Evolutionary conservation across 1,140 invertebrate genomes (phyloP).

Genomic region (Procambarus virginalis): DNA sequence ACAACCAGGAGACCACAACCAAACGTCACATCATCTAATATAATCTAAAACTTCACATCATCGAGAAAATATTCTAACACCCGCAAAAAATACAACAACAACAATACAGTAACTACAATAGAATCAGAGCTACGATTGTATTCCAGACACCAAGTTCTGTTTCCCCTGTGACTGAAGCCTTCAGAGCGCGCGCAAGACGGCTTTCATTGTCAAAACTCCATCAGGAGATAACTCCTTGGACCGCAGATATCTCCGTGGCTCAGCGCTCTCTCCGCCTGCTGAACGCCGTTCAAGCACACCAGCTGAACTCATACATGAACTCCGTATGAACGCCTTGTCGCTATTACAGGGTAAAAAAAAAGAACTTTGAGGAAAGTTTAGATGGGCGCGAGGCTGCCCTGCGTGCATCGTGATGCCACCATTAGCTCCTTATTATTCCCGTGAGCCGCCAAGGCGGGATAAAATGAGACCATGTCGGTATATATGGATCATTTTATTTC

Average conservation of each 20-base stretch:
- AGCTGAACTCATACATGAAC: constrained; percentile 14
- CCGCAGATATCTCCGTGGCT: not conserved
- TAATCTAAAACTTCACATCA: too few species aligned
- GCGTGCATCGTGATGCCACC: constrained; percentile 45
- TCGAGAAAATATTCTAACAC: too few species aligned
- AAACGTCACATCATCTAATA: too few species aligned
- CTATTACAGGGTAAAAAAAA: constrained; percentile 22
- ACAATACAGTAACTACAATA: too few species aligned
- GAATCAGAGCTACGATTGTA: too few species aligned
- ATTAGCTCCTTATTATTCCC: constrained; percentile 65
- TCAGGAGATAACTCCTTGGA: too few species aligned
- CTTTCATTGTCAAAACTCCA: too few species aligned
- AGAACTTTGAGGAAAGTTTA: not conserved
- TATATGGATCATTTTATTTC: not conserved
- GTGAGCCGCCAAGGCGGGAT: not conserved
- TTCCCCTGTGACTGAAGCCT: too few species aligned
- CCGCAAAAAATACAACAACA: too few species aligned
- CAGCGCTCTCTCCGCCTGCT: not conserved
- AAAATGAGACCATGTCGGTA: not conserved
- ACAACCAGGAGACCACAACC: too few species aligned
- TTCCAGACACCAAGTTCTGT: too few species aligned
- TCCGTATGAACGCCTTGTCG: constrained; percentile 7
- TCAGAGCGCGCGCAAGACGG: too few species aligned
- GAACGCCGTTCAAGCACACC: not conserved
- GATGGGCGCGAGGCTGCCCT: not conserved